phyloP scores from a whole-genome alignment of 2,888 invertebrate genomes.

The Drosophila kuntzei region DNA sequence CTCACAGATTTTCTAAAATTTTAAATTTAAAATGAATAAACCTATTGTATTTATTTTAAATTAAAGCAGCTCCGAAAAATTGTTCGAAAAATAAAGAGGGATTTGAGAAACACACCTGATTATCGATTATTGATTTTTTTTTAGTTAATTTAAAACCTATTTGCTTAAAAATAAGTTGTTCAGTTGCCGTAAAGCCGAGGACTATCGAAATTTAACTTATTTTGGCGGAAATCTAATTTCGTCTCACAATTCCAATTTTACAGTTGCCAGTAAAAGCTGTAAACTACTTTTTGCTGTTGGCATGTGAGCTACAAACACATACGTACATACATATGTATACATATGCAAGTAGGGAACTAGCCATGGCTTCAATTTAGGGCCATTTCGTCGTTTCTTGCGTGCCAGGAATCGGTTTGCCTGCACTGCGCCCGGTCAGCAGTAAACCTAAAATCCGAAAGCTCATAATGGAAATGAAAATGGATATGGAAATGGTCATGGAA shows the following conservation, averaged over 20 bases:
- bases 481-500: conserved; percentile 12
- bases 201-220: conserved; percentile 9
- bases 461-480: conserved; percentile 38
- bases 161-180: neutral
- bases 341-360: conserved; percentile 6
- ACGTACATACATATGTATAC: neutral
- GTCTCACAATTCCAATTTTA: conserved; percentile 37
- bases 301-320: conserved; percentile 12
- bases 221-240: conserved; percentile 35
- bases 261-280: conserved; percentile 22
- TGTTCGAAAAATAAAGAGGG: no score
- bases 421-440: conserved; percentile 36
- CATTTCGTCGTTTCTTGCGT: conserved; percentile 45
- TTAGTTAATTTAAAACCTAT: neutral
- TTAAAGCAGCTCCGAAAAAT: no score
- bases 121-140: neutral
- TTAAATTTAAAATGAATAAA: no score
- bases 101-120: neutral
- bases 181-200: neutral
- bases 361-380: conserved; percentile 31
- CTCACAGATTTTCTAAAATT: no score
- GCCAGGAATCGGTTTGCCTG: conserved; percentile 40
- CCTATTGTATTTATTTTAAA: no score
- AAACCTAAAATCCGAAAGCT: conserved; percentile 32
- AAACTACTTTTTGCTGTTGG: conserved; percentile 6